Percentiles rank a stretch among this genome's conserved stretches.
Evolutionary conservation across 2,113 vertebrate species (phyloP).

Genomic region (chimpanzee (Pan troglodytes)): NHGRI_mPanTro3-v2.1_pri NC_072403.2:125344501-125345000

Average conservation of each 20-base stretch:
- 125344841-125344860: not conserved
- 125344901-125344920: not conserved
- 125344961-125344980: slow-evolving; percentile 1
- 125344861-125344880: not conserved
- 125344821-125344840: not conserved
- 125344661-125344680: not conserved
- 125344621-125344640: not conserved
- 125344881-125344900: not conserved
- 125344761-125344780: not conserved
- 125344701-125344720: not conserved
- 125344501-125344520: not conserved
- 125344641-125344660: slow-evolving; percentile 21
- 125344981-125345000: not conserved
- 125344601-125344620: not conserved
- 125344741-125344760: not conserved
- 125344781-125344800: no score
- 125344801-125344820: not conserved
- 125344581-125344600: not conserved
- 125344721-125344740: not conserved
- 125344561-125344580: not conserved
- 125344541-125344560: not conserved
- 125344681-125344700: not conserved
- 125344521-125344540: not conserved
- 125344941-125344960: slow-evolving; percentile 2
- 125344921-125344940: not conserved